These are phyloP conservation scores for Conchocele bisecta DNA, from an alignment of 2,888 invertebrate species.

Conservation along the genomic window DNA sequence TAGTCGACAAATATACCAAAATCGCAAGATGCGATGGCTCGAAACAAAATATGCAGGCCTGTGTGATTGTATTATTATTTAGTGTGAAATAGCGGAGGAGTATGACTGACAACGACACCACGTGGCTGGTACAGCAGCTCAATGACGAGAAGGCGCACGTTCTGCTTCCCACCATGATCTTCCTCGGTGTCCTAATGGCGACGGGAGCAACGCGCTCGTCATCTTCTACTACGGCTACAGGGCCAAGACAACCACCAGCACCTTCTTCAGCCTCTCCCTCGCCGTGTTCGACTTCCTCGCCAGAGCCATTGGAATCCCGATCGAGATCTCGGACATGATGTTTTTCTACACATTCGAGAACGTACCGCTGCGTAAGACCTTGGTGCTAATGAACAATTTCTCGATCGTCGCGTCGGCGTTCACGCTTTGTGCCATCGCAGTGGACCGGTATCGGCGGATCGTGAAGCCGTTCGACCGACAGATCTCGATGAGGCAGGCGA, in stretches of 20 bases:
- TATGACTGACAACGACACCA: no score
- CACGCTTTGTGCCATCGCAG: slow-evolving; percentile 66
- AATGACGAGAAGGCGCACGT: slow-evolving; percentile 61
- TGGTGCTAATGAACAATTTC: slow-evolving; percentile 62
- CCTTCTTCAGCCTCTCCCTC: slow-evolving; percentile 65
- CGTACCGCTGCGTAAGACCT: slow-evolving; percentile 62
- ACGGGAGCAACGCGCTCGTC: slow-evolving; percentile 67
- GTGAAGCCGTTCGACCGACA: slow-evolving; percentile 56
- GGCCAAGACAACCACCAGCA: slow-evolving; percentile 61
- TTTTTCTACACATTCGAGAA: slow-evolving; percentile 64
- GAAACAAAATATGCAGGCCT: no score
- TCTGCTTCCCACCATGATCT: slow-evolving; percentile 65
- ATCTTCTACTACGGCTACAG: slow-evolving; percentile 63
- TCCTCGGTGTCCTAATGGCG: slow-evolving; percentile 63
- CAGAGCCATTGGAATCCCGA: slow-evolving; percentile 68
- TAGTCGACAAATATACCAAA: no score
- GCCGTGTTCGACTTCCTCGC: slow-evolving; percentile 66
- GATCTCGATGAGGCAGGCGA: slow-evolving; percentile 53
- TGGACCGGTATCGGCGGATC: slow-evolving; percentile 61
- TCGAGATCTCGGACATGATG: slow-evolving; percentile 70
- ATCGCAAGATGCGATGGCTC: no score
- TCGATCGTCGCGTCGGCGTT: slow-evolving; percentile 59
- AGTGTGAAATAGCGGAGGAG: no score
- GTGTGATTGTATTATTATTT: no score
- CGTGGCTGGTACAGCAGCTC: no score